A percentile compares a stretch with the other conserved stretches of the same genome.
These are phyloP conservation scores for Jordanella pulchra DNA, from an alignment of 2,797 vertebrate genomes.

Conservation along the genomic window DNA sequence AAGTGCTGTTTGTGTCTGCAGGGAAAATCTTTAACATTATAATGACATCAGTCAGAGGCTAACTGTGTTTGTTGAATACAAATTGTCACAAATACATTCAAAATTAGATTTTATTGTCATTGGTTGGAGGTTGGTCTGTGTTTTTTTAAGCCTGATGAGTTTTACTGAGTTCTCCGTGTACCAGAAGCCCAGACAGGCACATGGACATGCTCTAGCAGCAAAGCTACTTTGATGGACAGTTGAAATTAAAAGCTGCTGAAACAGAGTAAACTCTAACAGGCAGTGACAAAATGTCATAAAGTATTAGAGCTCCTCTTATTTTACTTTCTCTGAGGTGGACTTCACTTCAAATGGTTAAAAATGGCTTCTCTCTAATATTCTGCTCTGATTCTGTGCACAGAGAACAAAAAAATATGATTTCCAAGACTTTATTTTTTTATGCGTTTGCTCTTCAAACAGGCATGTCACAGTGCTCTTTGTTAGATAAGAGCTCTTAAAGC, in stretches of 20 bases:
- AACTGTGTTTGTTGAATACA: slow-evolving; percentile 37
- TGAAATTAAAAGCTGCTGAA: slow-evolving; percentile 19
- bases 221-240: not conserved
- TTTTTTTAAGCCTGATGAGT: slow-evolving; percentile 9
- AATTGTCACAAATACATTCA: slow-evolving; percentile 30
- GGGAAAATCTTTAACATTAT: slow-evolving; percentile 28
- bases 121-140: slow-evolving; percentile 18
- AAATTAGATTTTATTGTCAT: slow-evolving; percentile 36
- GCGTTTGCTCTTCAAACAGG: not conserved
- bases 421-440: not conserved
- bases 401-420: not conserved
- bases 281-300: not conserved
- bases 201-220: not conserved
- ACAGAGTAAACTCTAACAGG: not conserved
- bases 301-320: not conserved
- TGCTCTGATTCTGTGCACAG: not conserved
- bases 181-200: not conserved
- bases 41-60: slow-evolving; percentile 31
- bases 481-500: not conserved
- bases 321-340: not conserved
- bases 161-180: slow-evolving; percentile 6
- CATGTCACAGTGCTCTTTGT: not conserved
- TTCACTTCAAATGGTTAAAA: not conserved
- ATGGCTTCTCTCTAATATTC: not conserved
- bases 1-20: slow-evolving; percentile 6